These are phyloP conservation scores for Maylandia zebra DNA, from an alignment of 2,113 vertebrate species.

Conservation along the genomic window DNA sequence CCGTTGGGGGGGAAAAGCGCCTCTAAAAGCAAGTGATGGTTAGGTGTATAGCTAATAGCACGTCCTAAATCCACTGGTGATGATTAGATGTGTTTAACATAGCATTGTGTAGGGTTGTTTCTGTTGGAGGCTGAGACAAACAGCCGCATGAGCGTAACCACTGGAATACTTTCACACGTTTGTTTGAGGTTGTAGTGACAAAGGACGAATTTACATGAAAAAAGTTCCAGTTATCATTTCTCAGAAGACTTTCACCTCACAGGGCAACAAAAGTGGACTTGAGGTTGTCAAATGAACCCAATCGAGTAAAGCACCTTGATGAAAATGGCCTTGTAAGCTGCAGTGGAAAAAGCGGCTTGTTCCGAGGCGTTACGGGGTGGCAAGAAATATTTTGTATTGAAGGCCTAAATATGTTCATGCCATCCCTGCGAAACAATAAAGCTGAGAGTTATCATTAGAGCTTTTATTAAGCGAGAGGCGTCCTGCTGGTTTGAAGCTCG, in stretches of 20 bases:
- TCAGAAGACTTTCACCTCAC: neutral
- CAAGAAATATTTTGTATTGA: slow-evolving; percentile 56
- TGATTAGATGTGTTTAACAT: slow-evolving; percentile 46
- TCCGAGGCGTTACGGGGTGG: slow-evolving; percentile 15
- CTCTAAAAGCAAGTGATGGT: slow-evolving; percentile 33
- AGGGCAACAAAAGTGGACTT: slow-evolving; percentile 16
- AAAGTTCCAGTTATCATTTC: slow-evolving; percentile 16
- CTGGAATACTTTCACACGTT: slow-evolving; percentile 36
- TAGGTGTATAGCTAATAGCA: slow-evolving; percentile 42
- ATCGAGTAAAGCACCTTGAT: slow-evolving; percentile 11
- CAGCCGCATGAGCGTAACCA: slow-evolving; percentile 27
- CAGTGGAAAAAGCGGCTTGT: neutral
- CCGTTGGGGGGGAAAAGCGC: slow-evolving; percentile 34
- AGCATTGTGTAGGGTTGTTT: slow-evolving; percentile 24
- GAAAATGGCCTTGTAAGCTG: slow-evolving; percentile 11
- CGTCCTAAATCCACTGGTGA: slow-evolving; percentile 39
- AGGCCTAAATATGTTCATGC: slow-evolving; percentile 55
- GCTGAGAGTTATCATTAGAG: neutral
- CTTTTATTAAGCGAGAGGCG: neutral
- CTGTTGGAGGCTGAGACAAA: neutral
- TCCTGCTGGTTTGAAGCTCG: neutral
- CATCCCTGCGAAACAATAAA: neutral
- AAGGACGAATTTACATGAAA: slow-evolving; percentile 15
- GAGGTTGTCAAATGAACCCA: slow-evolving; percentile 5
- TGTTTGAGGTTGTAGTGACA: slow-evolving; percentile 3